Percentiles rank a stretch among this genome's conserved stretches.
Conservation (phyloP, 2,797 vertebrate species). For the Echiichthys vipera region DNA sequence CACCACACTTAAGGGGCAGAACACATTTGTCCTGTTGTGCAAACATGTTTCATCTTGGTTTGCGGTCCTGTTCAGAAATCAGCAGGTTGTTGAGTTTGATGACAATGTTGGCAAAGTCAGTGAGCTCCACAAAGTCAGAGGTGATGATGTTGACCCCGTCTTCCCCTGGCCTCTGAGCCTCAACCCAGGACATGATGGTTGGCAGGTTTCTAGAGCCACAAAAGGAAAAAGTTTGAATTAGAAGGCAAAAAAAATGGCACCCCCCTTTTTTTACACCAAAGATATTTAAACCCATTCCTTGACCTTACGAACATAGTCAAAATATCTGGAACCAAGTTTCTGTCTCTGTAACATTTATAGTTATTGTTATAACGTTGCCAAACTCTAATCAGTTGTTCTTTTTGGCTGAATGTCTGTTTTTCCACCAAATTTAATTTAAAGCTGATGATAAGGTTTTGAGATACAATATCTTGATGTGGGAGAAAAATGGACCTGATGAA, state of each 20-base stretch:
- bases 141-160: conserved; percentile 98
- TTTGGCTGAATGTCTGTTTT: conserved; percentile 4
- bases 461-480: neutral
- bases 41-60: conserved; percentile 67
- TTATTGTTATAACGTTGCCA: neutral
- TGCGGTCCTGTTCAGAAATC: conserved; percentile 75
- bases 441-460: neutral
- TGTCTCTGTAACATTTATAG: conserved; percentile 21
- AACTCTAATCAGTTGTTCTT: conserved; percentile 20
- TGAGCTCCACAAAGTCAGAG: conserved; percentile 97
- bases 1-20: neutral
- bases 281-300: neutral
- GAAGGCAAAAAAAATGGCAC: neutral
- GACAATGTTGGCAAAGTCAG: conserved; percentile 94
- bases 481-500: conserved; percentile 1
- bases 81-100: conserved; percentile 93
- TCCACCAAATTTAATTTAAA: conserved; percentile 1
- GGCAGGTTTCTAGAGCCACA: conserved; percentile 90
- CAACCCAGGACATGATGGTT: conserved; percentile 95
- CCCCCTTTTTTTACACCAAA: neutral
- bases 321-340: neutral
- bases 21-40: conserved; percentile 5
- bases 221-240: conserved; percentile 7
- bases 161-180: conserved; percentile 90
- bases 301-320: neutral